Evolutionary conservation across 2,888 invertebrate species (phyloP).

Genomic region (Plebejus melissa): DNA sequence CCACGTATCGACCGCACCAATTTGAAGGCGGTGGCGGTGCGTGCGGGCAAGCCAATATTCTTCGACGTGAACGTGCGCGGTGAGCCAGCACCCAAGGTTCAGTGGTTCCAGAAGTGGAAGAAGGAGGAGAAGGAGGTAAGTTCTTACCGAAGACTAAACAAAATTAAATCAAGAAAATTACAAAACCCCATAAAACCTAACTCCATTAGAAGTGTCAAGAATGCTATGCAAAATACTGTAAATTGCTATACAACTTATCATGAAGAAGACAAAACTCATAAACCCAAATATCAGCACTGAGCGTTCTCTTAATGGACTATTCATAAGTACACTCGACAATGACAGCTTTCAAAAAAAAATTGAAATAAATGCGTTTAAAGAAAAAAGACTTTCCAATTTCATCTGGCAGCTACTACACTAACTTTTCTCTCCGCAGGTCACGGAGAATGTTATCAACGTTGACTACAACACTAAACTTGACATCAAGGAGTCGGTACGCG

Average conservation of each 20-base stretch:
- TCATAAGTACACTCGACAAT: no score
- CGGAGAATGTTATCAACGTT: constrained; percentile 88
- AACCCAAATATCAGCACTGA: no score
- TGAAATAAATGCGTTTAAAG: background rate
- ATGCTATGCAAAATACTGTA: no score
- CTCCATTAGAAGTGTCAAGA: no score
- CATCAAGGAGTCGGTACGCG: constrained; percentile 87
- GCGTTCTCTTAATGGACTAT: no score
- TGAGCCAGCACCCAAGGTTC: constrained; percentile 96
- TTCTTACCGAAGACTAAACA: background rate
- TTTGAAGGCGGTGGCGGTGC: constrained; percentile 91
- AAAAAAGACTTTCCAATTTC: background rate
- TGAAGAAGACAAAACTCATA: no score
- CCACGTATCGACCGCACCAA: constrained; percentile 98
- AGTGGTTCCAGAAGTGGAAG: constrained; percentile 91
- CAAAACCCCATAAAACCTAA: background rate
- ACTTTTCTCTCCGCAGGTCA: constrained; percentile 61
- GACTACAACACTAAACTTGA: constrained; percentile 94
- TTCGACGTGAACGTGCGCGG: constrained; percentile 96
- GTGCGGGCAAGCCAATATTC: constrained; percentile 94
- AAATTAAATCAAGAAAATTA: background rate
- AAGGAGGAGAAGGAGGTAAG: constrained; percentile 83
- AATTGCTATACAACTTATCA: no score
- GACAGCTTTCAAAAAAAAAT: background rate
- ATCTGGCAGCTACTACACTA: background rate